Evolutionary conservation across 1,140 invertebrate genomes (phyloP), one percentile per base, ranked within the genome.

Genomic region (Triops cancriformis): DNA sequence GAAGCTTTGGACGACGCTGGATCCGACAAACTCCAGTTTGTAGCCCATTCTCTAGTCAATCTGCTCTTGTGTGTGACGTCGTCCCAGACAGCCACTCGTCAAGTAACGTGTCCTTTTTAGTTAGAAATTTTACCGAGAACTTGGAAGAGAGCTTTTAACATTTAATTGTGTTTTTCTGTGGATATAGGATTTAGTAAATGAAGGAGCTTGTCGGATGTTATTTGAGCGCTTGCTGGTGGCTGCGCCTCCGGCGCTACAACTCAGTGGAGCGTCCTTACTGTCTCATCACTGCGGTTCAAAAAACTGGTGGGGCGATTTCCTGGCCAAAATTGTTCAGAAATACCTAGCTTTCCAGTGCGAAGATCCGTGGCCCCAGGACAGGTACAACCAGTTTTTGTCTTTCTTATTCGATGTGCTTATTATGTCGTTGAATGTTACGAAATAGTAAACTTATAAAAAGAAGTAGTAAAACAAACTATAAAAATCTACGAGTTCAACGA

Each of bases 241-340:
- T 82, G 84, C 87, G 37, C 86, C 86, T 51, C 87, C 87, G 42
- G 87, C 90, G 78, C 86, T 91, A 31, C 93, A 94, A 83, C 87
- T 93, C 7, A 86, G 90, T 27, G 87, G 89, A 26, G 92, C 91
- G 9, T 91, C 93, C 31, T 86, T 96, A 78, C 85, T 96, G 81
- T 91, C 93, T 28, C 89, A 92, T 42, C 89, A 92, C 81, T 94
- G 93, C 84, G 91, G 90, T 74, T 87, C 89, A 77, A 90, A 92
- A 82, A 86, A 88, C 1, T 97, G 93, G 93, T 97, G 94, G 94
- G 94, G 94, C 14, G 88, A 91, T 78, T 95, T 95, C 82, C 86
- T 97, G 5, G 91, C 93, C 1, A 91, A 92, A 82, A 93, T 91
- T 12, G 87, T 97, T 27, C 88, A 90, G 18, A 88, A 89, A 80